Percentiles rank a stretch among this genome's conserved stretches.
These are phyloP conservation scores for Mesopsocus fuscifrons DNA, from an alignment of 2,888 invertebrate genomes.

Conservation along the genomic window DNA sequence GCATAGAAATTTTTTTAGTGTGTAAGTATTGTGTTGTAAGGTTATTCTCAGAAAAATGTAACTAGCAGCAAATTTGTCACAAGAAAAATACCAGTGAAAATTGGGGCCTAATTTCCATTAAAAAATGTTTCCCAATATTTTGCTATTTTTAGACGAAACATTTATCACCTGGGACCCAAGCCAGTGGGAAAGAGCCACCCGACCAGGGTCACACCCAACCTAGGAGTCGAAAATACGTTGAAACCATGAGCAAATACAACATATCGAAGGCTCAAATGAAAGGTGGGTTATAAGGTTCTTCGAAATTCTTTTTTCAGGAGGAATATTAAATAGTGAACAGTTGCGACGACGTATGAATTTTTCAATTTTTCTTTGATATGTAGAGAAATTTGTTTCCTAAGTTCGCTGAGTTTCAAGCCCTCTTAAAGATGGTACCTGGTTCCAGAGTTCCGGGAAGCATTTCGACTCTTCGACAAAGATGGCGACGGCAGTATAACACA, in stretches of 20 bases:
- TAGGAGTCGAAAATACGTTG: constrained; percentile 6
- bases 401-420: no score
- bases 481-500: constrained; percentile 77
- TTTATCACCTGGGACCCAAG: not conserved
- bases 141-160: constrained; percentile 9
- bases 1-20: no score
- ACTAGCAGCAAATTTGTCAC: no score
- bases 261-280: constrained; percentile 57
- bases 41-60: no score
- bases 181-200: constrained; percentile 1
- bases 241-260: constrained; percentile 10
- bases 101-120: no score
- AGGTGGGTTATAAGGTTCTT: no score
- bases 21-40: no score
- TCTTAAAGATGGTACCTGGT: constrained; percentile 14
- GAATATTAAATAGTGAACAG: not conserved
- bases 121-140: no score
- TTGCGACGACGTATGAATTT: no score
- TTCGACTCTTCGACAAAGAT: constrained; percentile 72
- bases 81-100: no score
- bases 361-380: no score
- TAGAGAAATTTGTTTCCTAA: no score
- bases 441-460: constrained; percentile 67
- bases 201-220: not conserved
- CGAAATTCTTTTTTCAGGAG: constrained; percentile 7